phyloP scores from a whole-genome alignment of 1,140 invertebrate species.

The Amphibalanus amphitrite region DNA sequence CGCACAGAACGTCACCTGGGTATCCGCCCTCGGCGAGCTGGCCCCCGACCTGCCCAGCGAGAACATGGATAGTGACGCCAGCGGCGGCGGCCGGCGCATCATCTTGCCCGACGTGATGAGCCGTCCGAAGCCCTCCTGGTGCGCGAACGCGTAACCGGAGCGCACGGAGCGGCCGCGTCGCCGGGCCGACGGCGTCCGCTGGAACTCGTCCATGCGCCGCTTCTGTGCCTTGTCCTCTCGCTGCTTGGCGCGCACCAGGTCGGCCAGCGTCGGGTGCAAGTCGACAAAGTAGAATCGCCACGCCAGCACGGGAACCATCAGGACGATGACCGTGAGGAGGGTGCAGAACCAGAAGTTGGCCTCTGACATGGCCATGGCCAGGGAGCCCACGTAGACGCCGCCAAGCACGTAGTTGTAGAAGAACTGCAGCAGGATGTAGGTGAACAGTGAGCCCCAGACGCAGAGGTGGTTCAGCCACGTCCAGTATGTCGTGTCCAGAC shows the following conservation, averaged over 20 bases:
- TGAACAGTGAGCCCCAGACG: conserved; percentile 90
- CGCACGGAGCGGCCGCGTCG: conserved; percentile 70
- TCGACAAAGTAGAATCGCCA: conserved; percentile 85
- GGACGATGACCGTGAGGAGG: conserved; percentile 58
- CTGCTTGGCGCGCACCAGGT: conserved; percentile 73
- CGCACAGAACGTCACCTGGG: neutral
- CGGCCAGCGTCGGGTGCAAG: conserved; percentile 72
- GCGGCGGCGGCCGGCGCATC: conserved; percentile 43
- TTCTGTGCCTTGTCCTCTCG: conserved; percentile 24
- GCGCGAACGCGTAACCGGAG: conserved; percentile 96
- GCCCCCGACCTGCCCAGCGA: conserved; percentile 7
- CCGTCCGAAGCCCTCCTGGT: conserved; percentile 89
- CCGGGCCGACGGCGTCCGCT: conserved; percentile 66
- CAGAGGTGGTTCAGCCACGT: conserved; percentile 93
- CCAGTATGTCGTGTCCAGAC: conserved; percentile 95
- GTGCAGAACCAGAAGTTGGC: conserved; percentile 94
- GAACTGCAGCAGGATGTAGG: conserved; percentile 83
- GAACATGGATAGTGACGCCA: conserved; percentile 1
- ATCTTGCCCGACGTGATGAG: conserved; percentile 96
- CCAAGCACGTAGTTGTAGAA: conserved; percentile 74
- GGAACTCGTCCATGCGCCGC: conserved; percentile 38
- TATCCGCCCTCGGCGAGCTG: conserved; percentile 10
- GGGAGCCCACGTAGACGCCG: conserved; percentile 64
- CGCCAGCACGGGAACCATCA: conserved; percentile 83
- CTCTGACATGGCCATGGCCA: conserved; percentile 63